Evolutionary conservation across 2,888 invertebrate species (phyloP), one percentile per base, ranked within the genome.

Genomic region (Poecilobothrus nobilitatus): DNA sequence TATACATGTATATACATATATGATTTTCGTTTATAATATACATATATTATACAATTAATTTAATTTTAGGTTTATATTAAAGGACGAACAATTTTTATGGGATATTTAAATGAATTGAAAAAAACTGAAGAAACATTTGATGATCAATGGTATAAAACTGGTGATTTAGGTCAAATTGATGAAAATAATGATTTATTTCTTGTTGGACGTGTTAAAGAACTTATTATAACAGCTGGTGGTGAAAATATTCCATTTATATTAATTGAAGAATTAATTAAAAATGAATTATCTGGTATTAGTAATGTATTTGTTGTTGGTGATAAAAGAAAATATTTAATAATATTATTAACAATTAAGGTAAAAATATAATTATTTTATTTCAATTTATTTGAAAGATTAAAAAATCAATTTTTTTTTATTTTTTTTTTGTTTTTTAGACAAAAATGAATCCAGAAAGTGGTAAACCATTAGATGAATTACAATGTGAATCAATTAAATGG

Each of bases 201-300:
- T 69, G 92, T 91, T 21, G 93, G 93, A 68, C 84, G 87, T 73
- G 83, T 87, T 65, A 87, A 87, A 87, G 96, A 96, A 79, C 76
- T 96, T 41, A 83, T 96, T 27, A 95, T 96, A 74, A 96, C 96
- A 2, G 94, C 95, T n/a, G 96, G 95, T 12, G 96, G 95, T 8
- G 96, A 96, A 83, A 96, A 96, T 80, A 86, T 94, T 76, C 87
- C 95, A 1, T 95, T 96, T 0, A 88, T 92, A 27, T 86, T 88
- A 44, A 92, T 95, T 72, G 96, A 96, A 81, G 89, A 92, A 74
- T 81, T 84, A 44, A 85, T 96, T 9, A 89, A 90, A 76, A 81
- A 86, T 0, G 89, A 91, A 77, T 81, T 95, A 61, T 87, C 90
- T 5, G 86, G 87, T 68, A 80, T 96, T 4, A 91, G 91, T 74